A percentile compares a stretch with the other conserved stretches of the same genome.
These are phyloP conservation scores for Gavialis gangeticus DNA, from an alignment of 2,113 vertebrate genomes.

Conservation along the genomic window DNA sequence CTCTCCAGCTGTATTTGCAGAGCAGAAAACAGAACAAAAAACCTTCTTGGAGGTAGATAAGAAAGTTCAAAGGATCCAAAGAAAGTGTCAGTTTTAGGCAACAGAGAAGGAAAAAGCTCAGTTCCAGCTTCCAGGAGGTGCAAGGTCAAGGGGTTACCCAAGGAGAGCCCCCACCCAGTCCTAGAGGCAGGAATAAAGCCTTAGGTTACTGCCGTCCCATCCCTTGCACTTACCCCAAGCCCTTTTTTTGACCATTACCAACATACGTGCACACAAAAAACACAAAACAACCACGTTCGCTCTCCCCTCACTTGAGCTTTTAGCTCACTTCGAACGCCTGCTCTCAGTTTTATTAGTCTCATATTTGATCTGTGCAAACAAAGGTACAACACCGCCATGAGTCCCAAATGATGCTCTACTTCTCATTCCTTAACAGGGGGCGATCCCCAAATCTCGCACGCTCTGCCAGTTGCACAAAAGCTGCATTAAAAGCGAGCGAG, in stretches of 20 bases:
- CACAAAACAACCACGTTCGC: not conserved
- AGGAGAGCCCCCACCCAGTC: not conserved
- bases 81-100: not conserved
- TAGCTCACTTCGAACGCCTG: constrained; percentile 24
- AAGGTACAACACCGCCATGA: not conserved
- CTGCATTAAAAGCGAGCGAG: constrained; percentile 34
- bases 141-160: not conserved
- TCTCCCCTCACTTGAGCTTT: too few relatives aligned
- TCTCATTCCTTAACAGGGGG: constrained; percentile 34
- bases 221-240: not conserved
- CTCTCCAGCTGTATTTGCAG: not conserved
- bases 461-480: constrained; percentile 31
- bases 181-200: not conserved
- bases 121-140: not conserved
- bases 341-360: not conserved
- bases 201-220: not conserved
- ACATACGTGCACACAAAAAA: rapidly evolving
- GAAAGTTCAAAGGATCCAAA: not conserved
- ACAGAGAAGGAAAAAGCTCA: not conserved
- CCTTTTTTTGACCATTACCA: not conserved
- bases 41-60: not conserved
- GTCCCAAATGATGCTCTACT: not conserved
- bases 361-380: not conserved
- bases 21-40: not conserved
- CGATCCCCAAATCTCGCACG: constrained; percentile 52